Conservation (phyloP, 64 coral and sea anemone genomes). For the Stichodactyla mertensii region DNA sequence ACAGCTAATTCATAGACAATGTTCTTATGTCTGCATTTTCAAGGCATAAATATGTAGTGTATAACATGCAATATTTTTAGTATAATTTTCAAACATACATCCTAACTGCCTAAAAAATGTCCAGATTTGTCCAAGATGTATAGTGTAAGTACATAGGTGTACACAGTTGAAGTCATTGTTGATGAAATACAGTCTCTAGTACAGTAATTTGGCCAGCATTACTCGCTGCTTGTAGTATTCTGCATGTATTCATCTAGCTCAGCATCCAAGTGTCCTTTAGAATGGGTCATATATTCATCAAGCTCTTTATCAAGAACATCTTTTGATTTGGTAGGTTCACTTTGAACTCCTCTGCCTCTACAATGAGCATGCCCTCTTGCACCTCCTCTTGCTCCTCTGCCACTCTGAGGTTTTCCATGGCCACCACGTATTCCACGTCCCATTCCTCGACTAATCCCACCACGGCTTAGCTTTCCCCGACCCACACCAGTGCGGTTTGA, state of each 20-base stretch:
- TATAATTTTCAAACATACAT: too few species aligned
- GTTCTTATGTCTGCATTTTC: too few species aligned
- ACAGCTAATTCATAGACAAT: too few species aligned
- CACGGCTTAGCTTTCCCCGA: slow-evolving; percentile 9
- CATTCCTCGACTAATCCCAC: neutral
- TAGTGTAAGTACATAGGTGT: too few species aligned
- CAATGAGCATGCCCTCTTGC: slow-evolving; percentile 31
- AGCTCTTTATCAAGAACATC: slow-evolving; percentile 75
- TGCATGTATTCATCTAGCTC: slow-evolving; percentile 89
- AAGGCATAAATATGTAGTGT: too few species aligned
- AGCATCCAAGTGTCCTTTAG: slow-evolving; percentile 83
- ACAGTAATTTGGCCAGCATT: neutral
- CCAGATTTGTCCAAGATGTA: too few species aligned
- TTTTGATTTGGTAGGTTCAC: slow-evolving; percentile 41
- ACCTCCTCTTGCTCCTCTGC: slow-evolving; percentile 38
- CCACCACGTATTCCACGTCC: slow-evolving; percentile 45
- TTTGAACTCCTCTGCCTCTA: slow-evolving; percentile 49
- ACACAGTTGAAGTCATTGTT: too few species aligned
- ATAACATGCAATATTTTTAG: too few species aligned
- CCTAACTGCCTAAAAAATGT: too few species aligned
- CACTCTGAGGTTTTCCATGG: slow-evolving; percentile 6
- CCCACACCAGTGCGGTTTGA: slow-evolving; percentile 19
- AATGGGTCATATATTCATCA: slow-evolving; percentile 88
- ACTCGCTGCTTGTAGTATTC: slow-evolving; percentile 30
- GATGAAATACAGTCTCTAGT: too few species aligned